Base-by-base conservation (phyloP, 1,140 invertebrate genomes). In the Nomia melanderi region DNA sequence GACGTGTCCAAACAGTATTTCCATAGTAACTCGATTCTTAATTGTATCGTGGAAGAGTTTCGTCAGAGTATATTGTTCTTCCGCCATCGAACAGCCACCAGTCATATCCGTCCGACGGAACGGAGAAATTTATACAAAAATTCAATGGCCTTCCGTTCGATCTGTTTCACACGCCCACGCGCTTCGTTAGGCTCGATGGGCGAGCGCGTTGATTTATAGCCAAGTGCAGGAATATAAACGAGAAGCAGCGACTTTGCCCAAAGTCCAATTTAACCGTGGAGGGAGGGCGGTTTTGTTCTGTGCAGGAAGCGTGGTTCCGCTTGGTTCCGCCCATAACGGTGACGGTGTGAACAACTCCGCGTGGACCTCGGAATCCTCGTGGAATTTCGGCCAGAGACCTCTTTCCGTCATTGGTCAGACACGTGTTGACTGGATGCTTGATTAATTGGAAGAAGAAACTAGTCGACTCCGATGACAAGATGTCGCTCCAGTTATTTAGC, bases 251-350 rank as follows among this genome's bases (percentile, higher is more conserved):
- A 83, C 86, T 90, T 90, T 84, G 86, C 75, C 78, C 77, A 88
- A 89, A 87, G 83, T 89, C 78, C 84, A 90, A 90, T 89, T 90
- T 87, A 84, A 74, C 75, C 78, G 81, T 77, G 83, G 81, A 23
- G 20, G 56, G 79, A 77, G 79, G 75, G 78, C 78, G 77, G 78
- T 86, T 86, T 79, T 76, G 87, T 88, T 84, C 83, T 88, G 88
- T 80, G 81, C 87, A 89, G 75, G 80, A 86, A 90, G 83, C 89
- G 87, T 89, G 85, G 84, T 90, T 90, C 89, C 89, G 89, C 82
- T 87, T 77, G 85, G 88, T 89, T 89, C 89, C 88, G 88, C 87
- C 87, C 84, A 87, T 90, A 90, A 90, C 88, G 88, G 88, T 89
- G 84, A 79, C 81, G 84, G 79, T 79, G 81, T 82, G 84, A 84